Evolutionary conservation across 2,888 invertebrate species (phyloP), one percentile per base, ranked within the genome.

Genomic region (Petrolisthes cinctipes): DNA sequence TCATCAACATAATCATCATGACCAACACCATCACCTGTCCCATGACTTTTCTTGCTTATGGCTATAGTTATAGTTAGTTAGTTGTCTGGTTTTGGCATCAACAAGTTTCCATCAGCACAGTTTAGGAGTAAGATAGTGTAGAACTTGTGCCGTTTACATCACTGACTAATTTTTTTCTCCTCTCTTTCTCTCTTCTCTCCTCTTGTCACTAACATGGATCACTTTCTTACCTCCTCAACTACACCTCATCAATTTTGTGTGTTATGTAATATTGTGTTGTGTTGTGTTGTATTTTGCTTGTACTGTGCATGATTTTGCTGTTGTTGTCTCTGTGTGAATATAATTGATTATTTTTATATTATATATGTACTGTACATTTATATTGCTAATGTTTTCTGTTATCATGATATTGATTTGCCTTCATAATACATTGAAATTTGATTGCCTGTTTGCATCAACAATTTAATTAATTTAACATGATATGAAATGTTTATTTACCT

Each of bases 201-300:
- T 61, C 54, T 61, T 3, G 20, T 80, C 57, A 57, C 73, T 73
- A 73, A 73, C 73, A 11, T 17, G 14, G 17, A 11, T 17, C 17
- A 11, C 3, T 73, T 20, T 20, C 23, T 20, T 20, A 7, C 20
- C 73, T 73, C 73, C 73, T 73, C 73, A 11, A 20, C 66, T 17
- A 14, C 66, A 17, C 23, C 73, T 20, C 1, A 54, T 73, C 9
- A 17, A 57, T 81, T 81, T 81, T 56, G 6, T 23, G 14, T 23
- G 5, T 37, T 76, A 6, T 37, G 23, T 37, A 76, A 37, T 23
- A 76, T 81, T 61, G 61, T 61, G 9, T 14, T 61, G 61, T 61
- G 7, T 61, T 61, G 61, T 61, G 61, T 61, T 61, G 9, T 56
- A 17, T 14, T 81, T 23, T 81, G 61, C 20, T 61, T 82, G 82